Conservation (phyloP, 2,797 vertebrate species). For the Malurus splendens region DNA sequence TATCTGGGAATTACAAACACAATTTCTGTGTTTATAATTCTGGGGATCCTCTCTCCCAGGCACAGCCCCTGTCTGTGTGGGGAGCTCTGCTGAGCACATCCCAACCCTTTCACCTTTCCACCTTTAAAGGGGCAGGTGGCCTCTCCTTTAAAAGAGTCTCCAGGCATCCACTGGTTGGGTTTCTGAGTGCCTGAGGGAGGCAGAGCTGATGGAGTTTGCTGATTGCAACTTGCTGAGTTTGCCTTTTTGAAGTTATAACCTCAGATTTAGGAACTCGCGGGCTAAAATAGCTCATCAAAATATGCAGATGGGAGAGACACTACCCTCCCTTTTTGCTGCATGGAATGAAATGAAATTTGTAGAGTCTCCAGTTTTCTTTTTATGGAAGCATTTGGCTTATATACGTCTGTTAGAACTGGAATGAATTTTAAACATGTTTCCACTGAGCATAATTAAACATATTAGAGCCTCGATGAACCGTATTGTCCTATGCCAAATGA, state of each 20-base stretch:
- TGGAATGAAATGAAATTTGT: neutral
- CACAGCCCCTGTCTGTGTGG: rapidly evolving
- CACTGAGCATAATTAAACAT: slow-evolving; percentile 30
- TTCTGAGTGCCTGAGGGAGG: neutral
- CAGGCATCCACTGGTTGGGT: rapidly evolving
- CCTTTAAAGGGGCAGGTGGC: neutral
- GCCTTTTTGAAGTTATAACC: neutral
- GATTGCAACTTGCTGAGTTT: neutral
- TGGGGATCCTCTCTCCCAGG: neutral
- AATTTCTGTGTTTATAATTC: neutral
- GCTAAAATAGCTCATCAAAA: slow-evolving; percentile 10
- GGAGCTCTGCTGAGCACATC: neutral
- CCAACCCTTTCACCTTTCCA: neutral
- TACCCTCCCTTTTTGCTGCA: neutral
- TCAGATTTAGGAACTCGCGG: neutral
- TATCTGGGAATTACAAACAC: too few relatives aligned
- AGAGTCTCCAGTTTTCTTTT: neutral
- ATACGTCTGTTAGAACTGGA: neutral
- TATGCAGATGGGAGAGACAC: slow-evolving; percentile 1
- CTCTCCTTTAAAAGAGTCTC: neutral
- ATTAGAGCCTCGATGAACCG: neutral
- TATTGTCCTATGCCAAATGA: neutral
- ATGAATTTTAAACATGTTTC: slow-evolving; percentile 38
- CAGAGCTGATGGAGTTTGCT: neutral
- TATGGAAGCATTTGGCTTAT: slow-evolving; percentile 29